These are phyloP conservation scores for Pipistrellus pygmaeus DNA, from an alignment of 2,797 vertebrate genomes.

Conservation along the genomic window DNA sequence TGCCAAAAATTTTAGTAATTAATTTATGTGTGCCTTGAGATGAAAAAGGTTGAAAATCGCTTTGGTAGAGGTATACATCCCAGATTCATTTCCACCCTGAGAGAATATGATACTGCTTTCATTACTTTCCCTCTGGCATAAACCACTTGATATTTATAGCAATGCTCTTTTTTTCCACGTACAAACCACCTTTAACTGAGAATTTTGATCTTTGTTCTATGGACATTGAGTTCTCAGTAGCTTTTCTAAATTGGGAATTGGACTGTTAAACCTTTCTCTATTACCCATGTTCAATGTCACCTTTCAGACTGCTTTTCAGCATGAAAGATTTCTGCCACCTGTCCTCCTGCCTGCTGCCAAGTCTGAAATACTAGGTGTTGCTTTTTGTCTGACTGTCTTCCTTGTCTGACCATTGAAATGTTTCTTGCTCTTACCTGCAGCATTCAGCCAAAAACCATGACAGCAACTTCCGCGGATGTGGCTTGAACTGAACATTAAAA, in stretches of 20 bases:
- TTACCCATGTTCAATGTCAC: slow-evolving; percentile 67
- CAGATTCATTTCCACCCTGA: slow-evolving; percentile 44
- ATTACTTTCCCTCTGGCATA: slow-evolving; percentile 24
- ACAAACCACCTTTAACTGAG: slow-evolving; percentile 41
- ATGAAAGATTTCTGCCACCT: slow-evolving; percentile 72
- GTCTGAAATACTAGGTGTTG: not conserved
- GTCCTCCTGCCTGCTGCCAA: slow-evolving; percentile 52
- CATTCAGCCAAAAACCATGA: not conserved
- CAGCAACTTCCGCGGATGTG: not conserved
- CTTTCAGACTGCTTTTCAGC: slow-evolving; percentile 68
- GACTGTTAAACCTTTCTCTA: slow-evolving; percentile 51
- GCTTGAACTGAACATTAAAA: not conserved
- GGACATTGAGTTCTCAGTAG: slow-evolving; percentile 47
- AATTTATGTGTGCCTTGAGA: not conserved
- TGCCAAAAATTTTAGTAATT: not conserved
- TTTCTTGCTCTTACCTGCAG: not conserved
- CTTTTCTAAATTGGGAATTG: slow-evolving; percentile 65
- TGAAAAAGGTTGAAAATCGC: not conserved
- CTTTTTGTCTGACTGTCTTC: not conserved
- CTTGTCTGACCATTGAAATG: not conserved
- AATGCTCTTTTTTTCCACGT: slow-evolving; percentile 21
- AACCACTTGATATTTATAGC: slow-evolving; percentile 49
- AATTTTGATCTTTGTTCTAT: slow-evolving; percentile 61
- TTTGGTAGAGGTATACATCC: not conserved
- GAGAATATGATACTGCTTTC: not conserved